Evolutionary conservation across 2,888 invertebrate species (phyloP).

Genomic region (Cylloceria caligata): DNA sequence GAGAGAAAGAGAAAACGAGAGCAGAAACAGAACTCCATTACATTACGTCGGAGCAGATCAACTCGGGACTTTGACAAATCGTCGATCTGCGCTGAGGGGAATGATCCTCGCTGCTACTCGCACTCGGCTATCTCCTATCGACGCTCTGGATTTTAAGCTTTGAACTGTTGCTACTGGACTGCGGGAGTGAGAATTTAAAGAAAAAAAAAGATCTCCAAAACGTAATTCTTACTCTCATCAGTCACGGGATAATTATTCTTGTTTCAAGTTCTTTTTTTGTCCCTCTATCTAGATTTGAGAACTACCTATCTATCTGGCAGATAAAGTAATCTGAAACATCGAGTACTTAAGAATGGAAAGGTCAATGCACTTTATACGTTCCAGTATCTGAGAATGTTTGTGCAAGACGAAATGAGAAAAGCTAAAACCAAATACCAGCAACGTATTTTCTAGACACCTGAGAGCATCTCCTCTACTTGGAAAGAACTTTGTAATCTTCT

Average conservation of each 20-base stretch:
- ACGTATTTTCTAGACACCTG: too few species aligned
- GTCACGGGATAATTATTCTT: slow-evolving; percentile 64
- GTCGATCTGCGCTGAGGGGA: slow-evolving; percentile 77
- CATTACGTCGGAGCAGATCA: slow-evolving; percentile 56
- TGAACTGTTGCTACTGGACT: slow-evolving; percentile 17
- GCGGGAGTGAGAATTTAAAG: slow-evolving; percentile 38
- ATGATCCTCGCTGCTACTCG: slow-evolving; percentile 43
- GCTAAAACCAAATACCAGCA: not conserved
- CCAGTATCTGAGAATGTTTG: not conserved
- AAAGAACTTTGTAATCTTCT: too few species aligned
- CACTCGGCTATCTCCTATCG: slow-evolving; percentile 61
- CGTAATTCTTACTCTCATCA: slow-evolving; percentile 47
- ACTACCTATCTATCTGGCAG: not conserved
- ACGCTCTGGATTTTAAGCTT: slow-evolving; percentile 65
- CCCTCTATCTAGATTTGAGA: not conserved
- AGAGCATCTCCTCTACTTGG: too few species aligned
- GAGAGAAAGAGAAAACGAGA: slow-evolving; percentile 19
- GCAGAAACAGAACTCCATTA: slow-evolving; percentile 61
- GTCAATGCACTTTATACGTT: not conserved
- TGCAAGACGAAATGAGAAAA: not conserved
- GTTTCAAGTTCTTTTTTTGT: not conserved
- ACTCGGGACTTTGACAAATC: slow-evolving; percentile 82
- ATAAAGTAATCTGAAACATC: not conserved
- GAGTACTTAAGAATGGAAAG: not conserved
- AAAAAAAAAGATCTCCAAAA: slow-evolving; percentile 34